Percentiles rank a stretch among this genome's conserved stretches.
Evolutionary conservation across 2,888 invertebrate genomes (phyloP).

Genomic region (Cosmia trapezina): DNA sequence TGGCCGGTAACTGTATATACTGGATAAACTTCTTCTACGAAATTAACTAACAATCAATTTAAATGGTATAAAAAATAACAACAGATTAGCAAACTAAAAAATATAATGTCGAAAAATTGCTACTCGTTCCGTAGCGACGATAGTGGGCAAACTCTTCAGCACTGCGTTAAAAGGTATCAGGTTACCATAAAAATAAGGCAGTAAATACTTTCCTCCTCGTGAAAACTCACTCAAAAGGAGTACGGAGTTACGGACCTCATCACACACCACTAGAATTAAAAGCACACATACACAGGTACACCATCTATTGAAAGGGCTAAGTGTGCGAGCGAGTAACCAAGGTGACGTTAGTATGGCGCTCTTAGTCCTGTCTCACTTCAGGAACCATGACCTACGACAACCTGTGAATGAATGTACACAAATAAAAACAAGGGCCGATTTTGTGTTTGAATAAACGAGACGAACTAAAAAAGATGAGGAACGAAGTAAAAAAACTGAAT

Average conservation of each 20-base stretch:
- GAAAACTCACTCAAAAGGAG: neutral
- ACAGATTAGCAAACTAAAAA: neutral
- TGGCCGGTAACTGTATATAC: too few relatives aligned
- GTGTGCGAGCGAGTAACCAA: neutral
- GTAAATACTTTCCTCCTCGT: neutral
- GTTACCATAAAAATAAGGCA: constrained; percentile 8
- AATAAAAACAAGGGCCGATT: neutral
- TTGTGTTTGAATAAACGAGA: neutral
- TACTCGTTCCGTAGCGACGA: constrained; percentile 23
- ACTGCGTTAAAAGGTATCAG: constrained; percentile 17
- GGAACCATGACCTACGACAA: constrained; percentile 25
- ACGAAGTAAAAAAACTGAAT: neutral
- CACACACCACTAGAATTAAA: neutral
- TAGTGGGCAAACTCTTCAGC: constrained; percentile 19
- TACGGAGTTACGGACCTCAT: neutral
- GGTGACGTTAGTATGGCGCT: neutral
- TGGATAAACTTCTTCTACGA: too few relatives aligned
- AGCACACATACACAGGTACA: neutral
- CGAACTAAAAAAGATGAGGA: neutral
- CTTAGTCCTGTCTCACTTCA: constrained; percentile 6
- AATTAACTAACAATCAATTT: neutral
- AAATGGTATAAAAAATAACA: neutral
- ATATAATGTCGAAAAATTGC: neutral
- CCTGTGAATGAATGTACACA: neutral
- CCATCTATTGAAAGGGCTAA: neutral